phyloP scores from a whole-genome alignment of 1,140 invertebrate genomes.

The Cylas formicarius region DNA sequence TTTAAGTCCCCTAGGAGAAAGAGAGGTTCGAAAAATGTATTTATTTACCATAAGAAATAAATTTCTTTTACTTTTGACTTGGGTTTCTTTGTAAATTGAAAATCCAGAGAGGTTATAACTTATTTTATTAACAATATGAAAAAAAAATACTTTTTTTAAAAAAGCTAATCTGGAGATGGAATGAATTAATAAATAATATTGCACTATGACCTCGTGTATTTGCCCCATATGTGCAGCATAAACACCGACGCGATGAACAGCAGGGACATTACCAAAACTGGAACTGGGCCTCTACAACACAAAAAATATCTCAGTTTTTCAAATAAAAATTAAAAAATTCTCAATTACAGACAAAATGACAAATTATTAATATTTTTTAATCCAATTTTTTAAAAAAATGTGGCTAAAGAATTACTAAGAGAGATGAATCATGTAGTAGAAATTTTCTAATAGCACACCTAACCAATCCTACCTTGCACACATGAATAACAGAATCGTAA shows the following conservation, averaged over 20 bases:
- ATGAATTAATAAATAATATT: constrained; percentile 18
- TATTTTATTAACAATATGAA: not conserved
- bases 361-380: not conserved
- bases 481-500: too few species aligned
- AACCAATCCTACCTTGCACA: too few species aligned
- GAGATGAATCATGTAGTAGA: too few species aligned
- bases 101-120: too few species aligned
- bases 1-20: too few species aligned
- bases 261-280: constrained; percentile 97
- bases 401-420: too few species aligned
- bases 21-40: too few species aligned
- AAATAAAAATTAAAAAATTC: constrained; percentile 16
- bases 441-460: too few species aligned
- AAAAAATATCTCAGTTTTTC: constrained; percentile 32
- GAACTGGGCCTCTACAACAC: constrained; percentile 88
- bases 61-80: too few species aligned
- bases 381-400: not conserved
- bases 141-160: too few species aligned
- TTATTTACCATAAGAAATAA: too few species aligned
- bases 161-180: constrained; percentile 25
- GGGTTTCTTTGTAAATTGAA: too few species aligned
- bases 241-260: constrained; percentile 99
- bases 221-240: constrained; percentile 99
- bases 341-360: not conserved
- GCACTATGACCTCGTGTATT: constrained; percentile 86